Evolutionary conservation across 2,888 invertebrate genomes (phyloP).

Genomic region (Andrena bicolor): DNA sequence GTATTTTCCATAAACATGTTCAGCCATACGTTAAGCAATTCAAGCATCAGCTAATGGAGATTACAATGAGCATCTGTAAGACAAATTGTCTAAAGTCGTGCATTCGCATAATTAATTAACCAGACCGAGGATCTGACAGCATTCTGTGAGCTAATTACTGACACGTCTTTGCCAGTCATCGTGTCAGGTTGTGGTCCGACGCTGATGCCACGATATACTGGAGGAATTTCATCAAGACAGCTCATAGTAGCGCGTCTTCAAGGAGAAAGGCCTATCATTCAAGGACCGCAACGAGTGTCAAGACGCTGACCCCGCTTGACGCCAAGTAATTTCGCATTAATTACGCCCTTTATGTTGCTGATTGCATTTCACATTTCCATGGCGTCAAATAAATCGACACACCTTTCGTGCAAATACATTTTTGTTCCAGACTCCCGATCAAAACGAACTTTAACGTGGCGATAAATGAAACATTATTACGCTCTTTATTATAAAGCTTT

Average conservation of each 20-base stretch:
- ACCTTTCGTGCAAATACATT: neutral
- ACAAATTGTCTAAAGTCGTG: constrained; percentile 42
- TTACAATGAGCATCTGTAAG: constrained; percentile 4
- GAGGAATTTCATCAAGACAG: constrained; percentile 55
- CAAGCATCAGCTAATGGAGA: neutral
- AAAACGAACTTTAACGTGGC: constrained; percentile 1
- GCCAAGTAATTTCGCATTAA: constrained; percentile 53
- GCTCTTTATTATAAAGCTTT: neutral
- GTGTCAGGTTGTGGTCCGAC: constrained; percentile 63
- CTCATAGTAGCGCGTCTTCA: constrained; percentile 26
- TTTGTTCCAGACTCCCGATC: neutral
- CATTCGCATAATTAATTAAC: constrained; percentile 62
- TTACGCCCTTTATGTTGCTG: constrained; percentile 16
- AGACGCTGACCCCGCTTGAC: constrained; percentile 19
- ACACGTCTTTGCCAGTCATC: constrained; percentile 75
- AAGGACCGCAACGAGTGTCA: constrained; percentile 47
- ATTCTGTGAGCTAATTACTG: constrained; percentile 69
- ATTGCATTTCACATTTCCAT: too few species aligned
- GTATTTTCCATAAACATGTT: too few species aligned
- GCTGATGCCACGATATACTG: constrained; percentile 53
- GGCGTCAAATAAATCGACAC: constrained; percentile 3
- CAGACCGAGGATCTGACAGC: constrained; percentile 61
- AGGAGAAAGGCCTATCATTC: constrained; percentile 64
- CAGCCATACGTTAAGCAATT: too few species aligned
- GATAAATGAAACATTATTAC: constrained; percentile 1